phyloP scores from a whole-genome alignment of 2,113 vertebrate species.

The Hyla sarda region DNA sequence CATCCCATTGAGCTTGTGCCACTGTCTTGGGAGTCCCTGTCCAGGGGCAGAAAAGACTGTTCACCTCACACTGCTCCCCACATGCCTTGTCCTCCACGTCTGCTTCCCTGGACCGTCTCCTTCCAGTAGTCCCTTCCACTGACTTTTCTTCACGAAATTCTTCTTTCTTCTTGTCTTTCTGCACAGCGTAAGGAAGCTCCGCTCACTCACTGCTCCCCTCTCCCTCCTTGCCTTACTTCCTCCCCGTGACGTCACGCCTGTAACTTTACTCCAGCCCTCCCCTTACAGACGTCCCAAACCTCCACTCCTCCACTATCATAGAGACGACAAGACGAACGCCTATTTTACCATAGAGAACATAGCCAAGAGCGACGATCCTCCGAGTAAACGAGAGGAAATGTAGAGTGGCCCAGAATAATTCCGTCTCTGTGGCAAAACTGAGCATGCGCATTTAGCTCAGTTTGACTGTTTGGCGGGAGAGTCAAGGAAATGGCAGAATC shows the following conservation, averaged over 20 bases:
- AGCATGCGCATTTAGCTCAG: neutral
- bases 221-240: conserved; percentile 26
- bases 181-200: conserved; percentile 14
- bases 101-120: too few relatives aligned
- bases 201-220: neutral
- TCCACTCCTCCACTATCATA: neutral
- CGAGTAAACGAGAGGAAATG: neutral
- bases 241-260: conserved; percentile 32
- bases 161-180: conserved; percentile 4
- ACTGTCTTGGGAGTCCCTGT: neutral
- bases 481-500: conserved; percentile 27
- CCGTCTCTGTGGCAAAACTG: neutral
- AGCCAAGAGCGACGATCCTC: neutral
- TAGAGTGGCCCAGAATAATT: neutral
- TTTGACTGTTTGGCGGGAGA: conserved; percentile 37
- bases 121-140: neutral
- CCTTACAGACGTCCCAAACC: neutral
- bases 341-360: conserved; percentile 4
- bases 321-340: neutral
- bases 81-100: neutral
- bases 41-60: neutral
- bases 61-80: neutral
- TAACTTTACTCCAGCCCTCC: neutral
- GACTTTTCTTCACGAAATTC: neutral
- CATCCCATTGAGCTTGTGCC: neutral